These are phyloP conservation scores for Timema cristinae DNA, from an alignment of 2,888 invertebrate genomes.

Conservation along the genomic window DNA sequence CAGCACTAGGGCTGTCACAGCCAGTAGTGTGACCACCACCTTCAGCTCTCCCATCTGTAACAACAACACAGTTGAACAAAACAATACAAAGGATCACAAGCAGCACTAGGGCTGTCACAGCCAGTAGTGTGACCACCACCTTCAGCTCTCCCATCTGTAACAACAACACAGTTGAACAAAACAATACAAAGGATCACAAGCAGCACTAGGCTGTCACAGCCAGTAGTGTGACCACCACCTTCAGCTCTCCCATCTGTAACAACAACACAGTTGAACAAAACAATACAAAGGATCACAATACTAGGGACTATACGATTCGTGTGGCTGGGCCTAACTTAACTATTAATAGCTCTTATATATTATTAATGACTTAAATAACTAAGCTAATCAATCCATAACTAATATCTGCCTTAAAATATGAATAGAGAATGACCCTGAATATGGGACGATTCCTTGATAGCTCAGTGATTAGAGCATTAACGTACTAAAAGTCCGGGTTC, in stretches of 20 bases:
- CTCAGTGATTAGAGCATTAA: too few relatives aligned
- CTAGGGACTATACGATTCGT: too few relatives aligned
- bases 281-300: too few relatives aligned
- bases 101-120: constrained; percentile 42
- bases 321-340: too few relatives aligned
- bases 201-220: constrained; percentile 43
- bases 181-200: constrained; percentile 46
- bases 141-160: constrained; percentile 44
- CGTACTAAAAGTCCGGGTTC: too few relatives aligned
- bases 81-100: constrained; percentile 46
- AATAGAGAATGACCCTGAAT: too few relatives aligned
- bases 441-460: too few relatives aligned
- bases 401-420: too few relatives aligned
- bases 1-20: constrained; percentile 42
- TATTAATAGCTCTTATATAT: too few relatives aligned
- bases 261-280: too few relatives aligned
- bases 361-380: too few relatives aligned
- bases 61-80: constrained; percentile 14
- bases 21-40: constrained; percentile 44
- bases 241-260: constrained; percentile 43
- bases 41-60: constrained; percentile 44
- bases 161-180: constrained; percentile 14
- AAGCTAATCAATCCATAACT: too few relatives aligned
- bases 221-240: constrained; percentile 43
- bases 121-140: constrained; percentile 44